These are phyloP conservation scores for Neomonachus schauinslandi DNA, from an alignment of 2,113 vertebrate genomes.

Conservation along the genomic window DNA sequence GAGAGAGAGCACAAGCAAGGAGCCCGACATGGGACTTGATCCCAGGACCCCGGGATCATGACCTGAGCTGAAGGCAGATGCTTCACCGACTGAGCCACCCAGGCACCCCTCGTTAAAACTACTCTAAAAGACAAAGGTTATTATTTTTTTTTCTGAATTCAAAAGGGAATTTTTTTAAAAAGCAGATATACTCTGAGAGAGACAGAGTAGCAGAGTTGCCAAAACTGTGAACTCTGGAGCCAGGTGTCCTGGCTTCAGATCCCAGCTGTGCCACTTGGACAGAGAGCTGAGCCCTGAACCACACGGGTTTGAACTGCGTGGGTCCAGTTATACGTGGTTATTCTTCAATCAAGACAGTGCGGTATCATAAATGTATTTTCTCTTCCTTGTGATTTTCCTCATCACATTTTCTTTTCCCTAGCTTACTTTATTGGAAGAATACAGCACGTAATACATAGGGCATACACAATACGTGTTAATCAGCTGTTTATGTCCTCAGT, in stretches of 20 bases:
- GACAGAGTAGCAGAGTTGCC: neutral
- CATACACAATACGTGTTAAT: neutral
- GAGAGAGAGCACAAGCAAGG: too few species aligned
- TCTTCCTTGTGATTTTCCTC: neutral
- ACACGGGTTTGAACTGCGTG: neutral
- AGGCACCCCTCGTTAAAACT: too few species aligned
- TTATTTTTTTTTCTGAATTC: neutral
- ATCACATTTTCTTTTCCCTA: neutral
- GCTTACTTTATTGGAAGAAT: neutral
- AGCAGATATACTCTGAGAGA: neutral
- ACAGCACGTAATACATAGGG: neutral
- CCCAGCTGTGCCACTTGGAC: neutral
- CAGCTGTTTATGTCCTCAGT: neutral
- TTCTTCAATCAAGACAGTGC: neutral
- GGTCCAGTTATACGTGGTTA: neutral
- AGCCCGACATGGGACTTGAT: accelerated
- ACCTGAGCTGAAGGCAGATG: too few species aligned
- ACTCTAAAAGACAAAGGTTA: neutral
- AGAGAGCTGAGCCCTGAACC: neutral
- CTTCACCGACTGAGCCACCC: too few species aligned
- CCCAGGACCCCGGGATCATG: too few species aligned
- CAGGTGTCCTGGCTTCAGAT: neutral
- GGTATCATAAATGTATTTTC: neutral
- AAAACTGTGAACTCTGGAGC: neutral
- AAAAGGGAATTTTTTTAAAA: neutral